A percentile compares a stretch with the other conserved stretches of the same genome.
Evolutionary conservation across 2,888 invertebrate species (phyloP).

Genomic region (Bombyx huttoni): DNA sequence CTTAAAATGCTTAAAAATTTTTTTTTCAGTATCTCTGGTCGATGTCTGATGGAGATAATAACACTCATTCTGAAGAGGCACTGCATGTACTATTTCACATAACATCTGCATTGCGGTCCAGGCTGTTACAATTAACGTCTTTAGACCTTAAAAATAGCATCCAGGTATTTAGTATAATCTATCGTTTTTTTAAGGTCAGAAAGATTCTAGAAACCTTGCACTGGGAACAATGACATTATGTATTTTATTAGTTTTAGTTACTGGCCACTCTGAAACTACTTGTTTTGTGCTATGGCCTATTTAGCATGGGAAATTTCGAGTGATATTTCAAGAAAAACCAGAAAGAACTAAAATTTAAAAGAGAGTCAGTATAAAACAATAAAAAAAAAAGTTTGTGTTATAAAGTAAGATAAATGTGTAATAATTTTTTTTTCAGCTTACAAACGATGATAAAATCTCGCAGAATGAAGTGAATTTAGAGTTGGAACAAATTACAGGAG

Average conservation of each 20-base stretch:
- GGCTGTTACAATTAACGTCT: conserved; percentile 38
- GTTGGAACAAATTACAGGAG: conserved; percentile 36
- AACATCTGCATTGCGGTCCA: conserved; percentile 31
- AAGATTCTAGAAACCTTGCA: too few relatives aligned
- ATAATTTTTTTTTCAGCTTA: conserved; percentile 19
- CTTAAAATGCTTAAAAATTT: neutral
- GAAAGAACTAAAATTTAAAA: too few relatives aligned
- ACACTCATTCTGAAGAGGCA: conserved; percentile 40
- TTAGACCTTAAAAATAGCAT: conserved; percentile 36
- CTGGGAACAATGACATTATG: too few relatives aligned
- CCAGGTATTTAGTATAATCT: neutral
- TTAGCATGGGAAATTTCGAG: too few relatives aligned
- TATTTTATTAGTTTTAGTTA: too few relatives aligned
- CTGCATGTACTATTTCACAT: conserved; percentile 42
- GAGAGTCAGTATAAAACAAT: too few relatives aligned
- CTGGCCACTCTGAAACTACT: too few relatives aligned
- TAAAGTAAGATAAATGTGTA: neutral
- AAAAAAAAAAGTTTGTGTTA: neutral
- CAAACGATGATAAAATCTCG: conserved; percentile 28
- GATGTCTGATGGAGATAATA: conserved; percentile 37
- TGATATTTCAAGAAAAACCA: too few relatives aligned
- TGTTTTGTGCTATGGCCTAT: too few relatives aligned
- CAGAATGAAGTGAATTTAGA: conserved; percentile 35
- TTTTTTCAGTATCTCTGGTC: conserved; percentile 40
- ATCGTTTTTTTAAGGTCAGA: too few relatives aligned